Evolutionary conservation across 1,140 invertebrate species (phyloP).

Genomic region (Aporrectodea caliginosa): DNA sequence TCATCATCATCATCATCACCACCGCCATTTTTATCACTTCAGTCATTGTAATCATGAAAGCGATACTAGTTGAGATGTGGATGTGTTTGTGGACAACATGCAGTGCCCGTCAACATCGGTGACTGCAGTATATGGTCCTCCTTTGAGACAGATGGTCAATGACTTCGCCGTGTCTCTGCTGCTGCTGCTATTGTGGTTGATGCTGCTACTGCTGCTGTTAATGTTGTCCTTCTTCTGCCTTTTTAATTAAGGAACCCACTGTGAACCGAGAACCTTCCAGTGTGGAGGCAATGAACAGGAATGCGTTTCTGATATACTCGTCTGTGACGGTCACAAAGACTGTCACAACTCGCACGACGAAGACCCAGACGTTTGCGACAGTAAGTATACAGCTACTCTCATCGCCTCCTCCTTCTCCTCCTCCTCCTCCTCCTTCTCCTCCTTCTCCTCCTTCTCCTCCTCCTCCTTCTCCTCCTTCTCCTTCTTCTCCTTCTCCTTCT

Average conservation of each 20-base stretch:
- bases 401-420: neutral
- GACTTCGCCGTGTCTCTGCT: neutral
- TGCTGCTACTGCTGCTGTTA: neutral
- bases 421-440: neutral
- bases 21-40: too few species aligned
- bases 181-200: neutral
- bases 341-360: slow-evolving; percentile 13
- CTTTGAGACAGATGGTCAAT: too few species aligned
- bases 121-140: neutral
- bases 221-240: neutral
- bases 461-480: neutral
- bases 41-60: too few species aligned
- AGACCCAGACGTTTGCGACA: slow-evolving; percentile 5
- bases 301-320: neutral
- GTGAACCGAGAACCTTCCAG: neutral
- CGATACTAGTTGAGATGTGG: too few species aligned
- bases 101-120: too few species aligned
- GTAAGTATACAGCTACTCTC: too few species aligned
- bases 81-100: neutral
- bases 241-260: neutral
- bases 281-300: slow-evolving; percentile 4
- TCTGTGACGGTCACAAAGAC: slow-evolving; percentile 4
- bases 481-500: neutral
- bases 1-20: neutral
- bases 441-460: neutral